These are phyloP conservation scores for Erythrolamprus reginae DNA, from an alignment of 2,113 vertebrate species.

Conservation along the genomic window DNA sequence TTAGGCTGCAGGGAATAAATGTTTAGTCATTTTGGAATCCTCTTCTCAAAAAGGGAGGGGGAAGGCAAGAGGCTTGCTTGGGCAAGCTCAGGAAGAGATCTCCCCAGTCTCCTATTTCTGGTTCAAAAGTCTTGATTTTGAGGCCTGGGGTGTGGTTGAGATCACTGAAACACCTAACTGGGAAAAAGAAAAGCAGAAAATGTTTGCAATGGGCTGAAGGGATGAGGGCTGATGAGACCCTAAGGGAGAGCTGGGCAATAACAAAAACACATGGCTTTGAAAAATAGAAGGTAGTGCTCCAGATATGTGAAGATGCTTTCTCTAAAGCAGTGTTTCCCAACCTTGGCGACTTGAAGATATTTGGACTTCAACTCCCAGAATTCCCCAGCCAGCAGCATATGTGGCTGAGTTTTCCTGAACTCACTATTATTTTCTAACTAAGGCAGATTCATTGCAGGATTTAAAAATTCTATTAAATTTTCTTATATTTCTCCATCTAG, in stretches of 20 bases:
- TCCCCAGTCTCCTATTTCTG: not conserved
- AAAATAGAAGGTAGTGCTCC: not conserved
- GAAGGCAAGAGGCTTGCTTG: not conserved
- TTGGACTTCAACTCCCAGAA: too few relatives aligned
- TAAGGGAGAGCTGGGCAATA: not conserved
- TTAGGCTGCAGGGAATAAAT: not conserved
- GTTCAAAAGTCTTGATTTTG: not conserved
- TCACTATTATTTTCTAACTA: not conserved
- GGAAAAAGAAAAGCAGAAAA: not conserved
- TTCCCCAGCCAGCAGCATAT: too few relatives aligned
- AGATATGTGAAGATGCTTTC: too few relatives aligned
- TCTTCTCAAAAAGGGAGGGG: not conserved
- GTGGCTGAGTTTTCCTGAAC: too few relatives aligned
- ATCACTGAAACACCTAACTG: not conserved
- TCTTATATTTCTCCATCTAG: not conserved
- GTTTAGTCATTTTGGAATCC: not conserved
- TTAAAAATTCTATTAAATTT: not conserved
- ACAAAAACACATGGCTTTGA: not conserved
- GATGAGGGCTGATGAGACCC: not conserved
- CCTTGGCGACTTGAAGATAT: not conserved
- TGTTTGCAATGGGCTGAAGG: not conserved
- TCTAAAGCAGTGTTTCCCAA: not conserved
- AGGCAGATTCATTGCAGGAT: not conserved
- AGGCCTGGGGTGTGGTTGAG: not conserved
- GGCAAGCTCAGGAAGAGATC: not conserved